Percentiles rank a stretch among this genome's conserved stretches.
Conservation (phyloP, 2,113 vertebrate genomes). For the Corydoras maculifer region DNA sequence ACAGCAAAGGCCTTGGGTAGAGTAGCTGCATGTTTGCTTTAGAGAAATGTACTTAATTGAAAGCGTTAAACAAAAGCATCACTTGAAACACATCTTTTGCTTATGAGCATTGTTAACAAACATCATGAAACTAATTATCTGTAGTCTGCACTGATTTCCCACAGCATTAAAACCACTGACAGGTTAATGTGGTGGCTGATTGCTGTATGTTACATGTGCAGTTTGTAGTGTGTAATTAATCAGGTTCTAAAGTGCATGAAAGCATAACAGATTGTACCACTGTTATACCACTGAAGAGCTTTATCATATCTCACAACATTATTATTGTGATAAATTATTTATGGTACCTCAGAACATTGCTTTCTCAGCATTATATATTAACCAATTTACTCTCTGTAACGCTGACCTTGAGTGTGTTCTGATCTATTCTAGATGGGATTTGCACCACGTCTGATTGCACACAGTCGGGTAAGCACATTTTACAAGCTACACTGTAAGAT, state of each 20-base stretch:
- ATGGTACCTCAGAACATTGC: slow-evolving; percentile 7
- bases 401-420: slow-evolving; percentile 40
- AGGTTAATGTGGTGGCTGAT: too few relatives aligned
- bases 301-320: background rate
- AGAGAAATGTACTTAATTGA: too few relatives aligned
- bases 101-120: too few relatives aligned
- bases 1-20: too few relatives aligned
- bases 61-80: too few relatives aligned
- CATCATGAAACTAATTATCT: too few relatives aligned
- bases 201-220: too few relatives aligned
- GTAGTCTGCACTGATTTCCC: too few relatives aligned
- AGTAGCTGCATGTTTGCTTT: too few relatives aligned
- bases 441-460: slow-evolving; percentile 89
- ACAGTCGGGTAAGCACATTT: slow-evolving; percentile 78
- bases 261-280: background rate
- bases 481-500: background rate
- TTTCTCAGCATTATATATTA: slow-evolving; percentile 13
- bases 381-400: slow-evolving; percentile 1
- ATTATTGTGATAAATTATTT: background rate
- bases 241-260: background rate
- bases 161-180: too few relatives aligned
- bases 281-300: background rate
- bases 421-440: slow-evolving; percentile 72
- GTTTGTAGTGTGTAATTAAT: too few relatives aligned
- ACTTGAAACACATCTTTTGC: too few relatives aligned